Base-by-base conservation (phyloP, 2,888 invertebrate genomes). In the Drosophila basisetae region DNA sequence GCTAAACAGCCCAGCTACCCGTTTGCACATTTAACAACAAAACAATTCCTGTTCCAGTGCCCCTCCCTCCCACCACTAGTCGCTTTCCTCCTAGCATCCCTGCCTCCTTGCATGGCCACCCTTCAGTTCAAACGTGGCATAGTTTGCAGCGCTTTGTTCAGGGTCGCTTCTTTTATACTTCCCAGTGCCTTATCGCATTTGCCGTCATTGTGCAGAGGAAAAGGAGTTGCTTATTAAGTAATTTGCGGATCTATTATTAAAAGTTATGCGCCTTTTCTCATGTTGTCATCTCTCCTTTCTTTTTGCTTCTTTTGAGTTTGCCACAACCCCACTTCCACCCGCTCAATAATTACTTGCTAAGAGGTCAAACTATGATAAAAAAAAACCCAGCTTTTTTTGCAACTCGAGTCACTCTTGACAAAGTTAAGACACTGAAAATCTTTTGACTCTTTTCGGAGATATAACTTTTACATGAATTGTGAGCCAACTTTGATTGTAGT, bases 191-290 rank as follows among this genome's bases (percentile, higher is more conserved):
- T 78, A 76, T 79, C 71, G 68, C 72, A 61, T 66, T 75, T 76
- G 65, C 49, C 56, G 52, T 70, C 62, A 62, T 35, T 56, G 28
- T n/a, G 56, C 56, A 55, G 11, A 28, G 39, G 30, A 69, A 70
- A 55, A 50, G 39, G 58, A 67, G 78, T 83, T 82, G 84, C 89
- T 89, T 86, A 81, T 82, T 80, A 90, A 89, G 80, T 87, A 90
- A 89, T 90, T 89, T 89, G 78, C 80, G 70, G 77, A 90, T 88
- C 25, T 25, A 25, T 90, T 90, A 90, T 88, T 83, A 90, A 90
- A 89, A 89, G 65, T 89, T 90, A 77, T 76, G 74, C 80, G 76
- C 78, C 84, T 80, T 78, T 80, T 73, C 62, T 71, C 68, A 31
- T 64, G 61, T 66, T 83, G 76, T 73, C 76, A 72, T 30, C 58